These are phyloP conservation scores for Loripinus fragilis DNA, from an alignment of 2,888 invertebrate genomes.

Conservation along the genomic window DNA sequence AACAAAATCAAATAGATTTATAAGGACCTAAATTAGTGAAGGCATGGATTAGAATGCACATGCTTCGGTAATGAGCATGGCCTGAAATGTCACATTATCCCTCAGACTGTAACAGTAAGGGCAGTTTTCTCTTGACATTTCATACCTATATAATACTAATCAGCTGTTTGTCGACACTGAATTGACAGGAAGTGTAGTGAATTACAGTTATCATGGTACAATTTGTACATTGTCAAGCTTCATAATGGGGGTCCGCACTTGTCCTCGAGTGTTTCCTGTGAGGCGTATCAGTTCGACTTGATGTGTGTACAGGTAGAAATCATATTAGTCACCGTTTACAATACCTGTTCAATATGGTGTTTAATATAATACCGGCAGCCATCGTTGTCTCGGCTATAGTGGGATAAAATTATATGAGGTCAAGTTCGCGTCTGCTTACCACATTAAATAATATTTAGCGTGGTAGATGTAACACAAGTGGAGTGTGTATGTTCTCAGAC, in stretches of 20 bases:
- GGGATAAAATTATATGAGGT: slow-evolving; percentile 7
- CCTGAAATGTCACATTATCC: no score
- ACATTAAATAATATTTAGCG: neutral
- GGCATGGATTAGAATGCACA: no score
- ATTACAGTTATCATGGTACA: neutral
- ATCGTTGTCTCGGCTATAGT: slow-evolving; percentile 5
- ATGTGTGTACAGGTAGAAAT: slow-evolving; percentile 16
- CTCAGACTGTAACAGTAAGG: no score
- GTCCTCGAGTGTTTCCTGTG: slow-evolving; percentile 16
- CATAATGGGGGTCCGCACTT: slow-evolving; percentile 4
- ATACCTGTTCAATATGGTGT: slow-evolving; percentile 21
- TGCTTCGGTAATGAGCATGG: no score
- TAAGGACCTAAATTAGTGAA: no score
- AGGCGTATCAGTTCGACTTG: slow-evolving; percentile 1
- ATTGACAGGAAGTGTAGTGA: slow-evolving; percentile 8
- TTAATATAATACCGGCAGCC: slow-evolving; percentile 6
- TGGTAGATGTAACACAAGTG: neutral
- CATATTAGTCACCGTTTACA: slow-evolving; percentile 14
- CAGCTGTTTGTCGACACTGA: slow-evolving; percentile 1
- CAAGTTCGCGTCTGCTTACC: slow-evolving; percentile 16
- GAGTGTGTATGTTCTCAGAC: slow-evolving; percentile 1
- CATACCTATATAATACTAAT: neutral
- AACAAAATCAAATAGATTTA: no score
- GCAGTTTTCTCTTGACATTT: neutral
- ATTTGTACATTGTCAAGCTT: neutral